Conservation (phyloP, 1,140 invertebrate genomes). For the Drosophila busckii region DNA sequence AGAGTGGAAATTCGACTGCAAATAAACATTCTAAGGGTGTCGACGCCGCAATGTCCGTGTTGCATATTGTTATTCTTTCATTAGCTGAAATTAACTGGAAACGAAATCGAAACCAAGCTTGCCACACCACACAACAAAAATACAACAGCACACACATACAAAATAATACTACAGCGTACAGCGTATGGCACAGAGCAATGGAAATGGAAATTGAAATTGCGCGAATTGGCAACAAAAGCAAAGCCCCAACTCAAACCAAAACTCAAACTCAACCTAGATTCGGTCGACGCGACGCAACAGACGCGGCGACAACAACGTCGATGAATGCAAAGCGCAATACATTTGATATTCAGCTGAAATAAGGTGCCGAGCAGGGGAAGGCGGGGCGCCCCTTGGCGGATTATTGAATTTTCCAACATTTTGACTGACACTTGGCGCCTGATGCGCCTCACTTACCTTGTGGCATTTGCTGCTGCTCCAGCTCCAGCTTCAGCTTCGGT, state of each 20-base stretch:
- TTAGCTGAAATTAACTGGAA: constrained; percentile 45
- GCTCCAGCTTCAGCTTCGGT: constrained; percentile 13
- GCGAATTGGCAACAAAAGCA: constrained; percentile 42
- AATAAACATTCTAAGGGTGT: neutral
- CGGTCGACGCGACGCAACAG: constrained; percentile 54
- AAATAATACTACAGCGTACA: too few relatives aligned
- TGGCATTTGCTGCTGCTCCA: neutral
- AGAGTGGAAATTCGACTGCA: too few relatives aligned
- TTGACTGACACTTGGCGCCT: constrained; percentile 68
- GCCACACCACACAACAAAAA: too few relatives aligned
- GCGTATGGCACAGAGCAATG: too few relatives aligned
- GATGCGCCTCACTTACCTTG: constrained; percentile 42
- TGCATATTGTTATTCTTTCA: constrained; percentile 42
- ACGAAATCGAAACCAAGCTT: constrained; percentile 47
- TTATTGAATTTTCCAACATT: constrained; percentile 76
- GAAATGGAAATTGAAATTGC: constrained; percentile 49
- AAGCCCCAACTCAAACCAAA: constrained; percentile 12
- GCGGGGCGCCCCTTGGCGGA: constrained; percentile 60
- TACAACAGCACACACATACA: too few relatives aligned
- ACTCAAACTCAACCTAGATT: constrained; percentile 67
- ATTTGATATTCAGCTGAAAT: constrained; percentile 44
- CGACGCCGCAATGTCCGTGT: constrained; percentile 3
- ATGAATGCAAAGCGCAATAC: constrained; percentile 27
- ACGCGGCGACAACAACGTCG: constrained; percentile 28
- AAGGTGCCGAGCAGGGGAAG: constrained; percentile 11